Base-by-base conservation (phyloP, 2,797 vertebrate species). In the Tokudaia muenninki region DNA sequence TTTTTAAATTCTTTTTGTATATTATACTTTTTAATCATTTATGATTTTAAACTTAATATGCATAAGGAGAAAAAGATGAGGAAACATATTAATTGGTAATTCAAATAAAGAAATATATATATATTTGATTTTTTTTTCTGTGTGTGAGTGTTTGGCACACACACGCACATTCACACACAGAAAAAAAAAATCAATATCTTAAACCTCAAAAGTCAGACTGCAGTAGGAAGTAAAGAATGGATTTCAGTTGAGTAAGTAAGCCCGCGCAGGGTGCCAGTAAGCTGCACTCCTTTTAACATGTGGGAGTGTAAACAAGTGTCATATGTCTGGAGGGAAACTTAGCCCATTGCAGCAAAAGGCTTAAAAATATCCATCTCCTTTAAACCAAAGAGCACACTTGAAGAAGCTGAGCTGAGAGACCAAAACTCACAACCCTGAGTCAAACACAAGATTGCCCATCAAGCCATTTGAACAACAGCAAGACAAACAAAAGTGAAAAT, bases 121-220 rank as follows among this genome's bases (percentile, higher is more conserved):
- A 31, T 65, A 7, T 26, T n/a, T n/a, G n/a, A n/a, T n/a, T n/a
- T n/a, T n/a, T n/a, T n/a, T n/a, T n/a, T n/a, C n/a, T n/a, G n/a
- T n/a, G n/a, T n/a, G n/a, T n/a, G n/a, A n/a, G n/a, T n/a, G n/a
- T n/a, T n/a, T n/a, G n/a, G n/a, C n/a, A n/a, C 47, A 82, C 0
- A 57, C 21, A 81, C 5, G 55, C 47, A 77, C 75, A 55, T 1
- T 10, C 22, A 1, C 75, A 52, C 26, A 47, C 44, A 79, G 1
- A 55, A 1, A 34, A 37, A 2, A 80, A 67, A 81, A 55, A 55
- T 72, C 44, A 63, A 50, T 11, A 22, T 87, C 57, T 67, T 52
- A 59, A 80, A 84, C 41, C 44, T 83, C 84, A 65, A 95, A 97
- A 95, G n/a, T 10, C 16, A 93, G 77, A 88, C 87, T 84, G 82